These are phyloP conservation scores for Nanorana parkeri DNA, from an alignment of 2,113 vertebrate species.

Conservation along the genomic window DNA sequence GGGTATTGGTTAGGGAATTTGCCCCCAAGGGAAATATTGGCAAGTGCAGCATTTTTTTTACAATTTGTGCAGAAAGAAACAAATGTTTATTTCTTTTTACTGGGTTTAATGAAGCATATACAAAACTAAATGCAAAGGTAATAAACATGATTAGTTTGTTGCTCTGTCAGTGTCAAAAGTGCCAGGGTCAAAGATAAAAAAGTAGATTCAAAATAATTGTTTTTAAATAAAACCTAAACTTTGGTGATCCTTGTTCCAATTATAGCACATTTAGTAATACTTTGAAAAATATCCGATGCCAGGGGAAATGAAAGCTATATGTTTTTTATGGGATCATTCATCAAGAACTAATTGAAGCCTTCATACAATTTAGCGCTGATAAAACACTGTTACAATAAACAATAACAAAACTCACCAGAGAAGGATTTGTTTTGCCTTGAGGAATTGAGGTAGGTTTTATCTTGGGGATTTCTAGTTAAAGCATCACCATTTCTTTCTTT, in stretches of 20 bases:
- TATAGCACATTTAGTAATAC: constrained; percentile 87
- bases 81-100: no score
- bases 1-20: no score
- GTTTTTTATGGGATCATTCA: constrained; percentile 96
- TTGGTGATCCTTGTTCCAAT: constrained; percentile 73
- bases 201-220: no score
- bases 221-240: constrained; percentile 18
- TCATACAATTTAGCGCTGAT: constrained; percentile 94
- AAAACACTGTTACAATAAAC: constrained; percentile 89
- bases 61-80: no score
- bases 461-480: constrained; percentile 81
- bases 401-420: constrained; percentile 85
- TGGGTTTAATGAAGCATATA: no score
- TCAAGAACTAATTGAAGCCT: constrained; percentile 99
- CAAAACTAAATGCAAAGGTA: no score
- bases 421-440: constrained; percentile 84
- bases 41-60: no score
- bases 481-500: constrained; percentile 69
- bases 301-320: constrained; percentile 92
- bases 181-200: not conserved
- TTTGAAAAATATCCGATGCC: constrained; percentile 89
- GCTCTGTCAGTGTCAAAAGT: not conserved
- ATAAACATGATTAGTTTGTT: not conserved
- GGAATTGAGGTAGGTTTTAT: constrained; percentile 83
- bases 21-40: no score